A percentile compares a stretch with the other conserved stretches of the same genome.
These are phyloP conservation scores for Pungitius pungitius DNA, from an alignment of 2,113 vertebrate species.

Conservation along the genomic window DNA sequence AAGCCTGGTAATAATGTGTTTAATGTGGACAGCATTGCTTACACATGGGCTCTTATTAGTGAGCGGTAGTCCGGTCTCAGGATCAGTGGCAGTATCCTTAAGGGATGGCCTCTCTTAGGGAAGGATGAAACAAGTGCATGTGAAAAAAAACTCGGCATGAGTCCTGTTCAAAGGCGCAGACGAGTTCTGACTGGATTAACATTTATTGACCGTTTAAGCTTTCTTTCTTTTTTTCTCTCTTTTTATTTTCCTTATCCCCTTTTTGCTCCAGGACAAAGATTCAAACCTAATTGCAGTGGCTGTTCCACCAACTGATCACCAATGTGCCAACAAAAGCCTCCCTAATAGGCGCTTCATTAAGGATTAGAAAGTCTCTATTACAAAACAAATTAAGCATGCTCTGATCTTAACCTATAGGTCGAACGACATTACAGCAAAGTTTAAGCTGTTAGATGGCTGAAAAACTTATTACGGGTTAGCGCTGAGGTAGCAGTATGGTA, in stretches of 20 bases:
- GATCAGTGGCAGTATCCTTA: conserved; percentile 82
- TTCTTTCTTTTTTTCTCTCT: conserved; percentile 54
- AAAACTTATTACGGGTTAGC: conserved; percentile 98
- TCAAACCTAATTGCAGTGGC: conserved; percentile 93
- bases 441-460: conserved; percentile 94
- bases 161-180: conserved; percentile 95
- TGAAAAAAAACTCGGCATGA: conserved; percentile 86
- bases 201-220: conserved; percentile 99
- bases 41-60: conserved; percentile 90
- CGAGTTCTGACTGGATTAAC: conserved; percentile 99
- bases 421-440: conserved; percentile 94
- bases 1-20: conserved; percentile 77
- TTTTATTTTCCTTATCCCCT: conserved; percentile 74
- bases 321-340: conserved; percentile 95
- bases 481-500: conserved; percentile 99
- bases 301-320: conserved; percentile 98
- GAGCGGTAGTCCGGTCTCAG: conserved; percentile 86
- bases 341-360: conserved; percentile 98
- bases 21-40: conserved; percentile 86
- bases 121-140: conserved; percentile 86
- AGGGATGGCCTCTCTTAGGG: conserved; percentile 88
- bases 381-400: conserved; percentile 99
- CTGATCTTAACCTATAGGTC: conserved; percentile 95
- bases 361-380: conserved; percentile 99
- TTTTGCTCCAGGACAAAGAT: conserved; percentile 92